Base-by-base conservation (phyloP, 64 coral and sea anemone genomes). In the Stichodactyla mertensii region DNA sequence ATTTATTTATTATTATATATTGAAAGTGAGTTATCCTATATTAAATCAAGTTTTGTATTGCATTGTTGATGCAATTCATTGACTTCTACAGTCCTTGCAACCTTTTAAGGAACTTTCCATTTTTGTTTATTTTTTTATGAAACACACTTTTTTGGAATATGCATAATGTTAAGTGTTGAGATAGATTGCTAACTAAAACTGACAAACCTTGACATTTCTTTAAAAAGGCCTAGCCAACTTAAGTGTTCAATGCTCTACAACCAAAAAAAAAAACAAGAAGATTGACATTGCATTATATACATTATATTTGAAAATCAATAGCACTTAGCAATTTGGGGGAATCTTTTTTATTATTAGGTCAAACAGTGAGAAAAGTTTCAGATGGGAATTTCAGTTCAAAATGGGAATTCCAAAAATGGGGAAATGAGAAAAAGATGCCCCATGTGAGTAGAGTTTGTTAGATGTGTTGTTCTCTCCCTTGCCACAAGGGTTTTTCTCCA, bases 161-260 rank as follows among this genome's bases (percentile, higher is more conserved):
- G 36, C 36, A 45, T 45, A 2, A 20, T 86, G 28, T 13, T 86
- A 67, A 12, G 19, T 18, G 19, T 7, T n/a, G 19, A 22, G 62
- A 66, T 14, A 22, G 19, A n/a, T 66, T 18, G 22, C 14, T 15
- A 61, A 61, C 14, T 60, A 61, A 56, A 10, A 16, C 31, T 86
- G 84, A 86, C 27, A 7, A 27, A 95, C 94, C 91, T 96, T 61
- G 94, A 89, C 56, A 96, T 87, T 67, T 96, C 94, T 60, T 96
- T 96, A 74, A 93, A 96, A 86, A 96, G 86, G 5, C 94, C 94
- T 6, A 96, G 28, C 94, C 94, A 96, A 36, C 94, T 96, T 7
- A 96, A 78, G 77, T 92, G 91, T 52, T 96, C 94, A 20, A 96
- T 87, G 78, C 94, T 96, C 94, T 96, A 54, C 51, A 52, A 28